Base-by-base conservation (phyloP, 2,797 vertebrate genomes). In the Eupleurogrammus muticus region DNA sequence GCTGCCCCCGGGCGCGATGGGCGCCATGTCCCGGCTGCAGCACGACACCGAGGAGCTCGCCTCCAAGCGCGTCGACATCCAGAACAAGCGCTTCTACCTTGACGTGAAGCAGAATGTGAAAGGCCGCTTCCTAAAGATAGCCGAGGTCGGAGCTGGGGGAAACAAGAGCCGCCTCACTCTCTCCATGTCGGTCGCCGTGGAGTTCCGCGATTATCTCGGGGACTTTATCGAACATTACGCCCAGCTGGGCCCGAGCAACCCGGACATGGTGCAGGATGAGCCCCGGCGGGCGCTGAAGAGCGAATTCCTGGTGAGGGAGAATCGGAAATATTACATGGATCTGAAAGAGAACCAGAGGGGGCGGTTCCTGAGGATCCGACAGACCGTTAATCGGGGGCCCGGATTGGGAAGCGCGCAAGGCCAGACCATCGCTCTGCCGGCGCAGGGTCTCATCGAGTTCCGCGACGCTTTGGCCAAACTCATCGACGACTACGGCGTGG, bases 151-250 rank as follows among this genome's bases (percentile, higher is more conserved):
- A 77, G 97, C 97, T 82, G 97, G 97, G 47, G 97, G 97, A 88
- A 92, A 92, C 92, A 98, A 99, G 96, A 98, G 97, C 94, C 97
- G 97, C 87, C 95, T 99, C 40, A 98, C 97, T 49, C 97, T 99
- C 76, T 99, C 97, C 74, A 98, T 99, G 97, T 95, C 97, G 1
- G 97, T 98, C 44, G 97, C 97, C 68, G 97, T 92, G 89, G 97
- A 99, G 94, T 98, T 99, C 93, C 97, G 97, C 87, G 97, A 99
- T 85, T 99, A 98, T 83, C 94, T 99, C 93, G 97, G 97, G 84
- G 97, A 99, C 92, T 99, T 99, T 94, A 99, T 98, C 94, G 97
- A 98, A 94, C 97, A 99, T 92, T 99, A 99, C 94, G 97, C 97
- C 63, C 97, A 99, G 91, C 94, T 98, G 88, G 96, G 96, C 91